Evolutionary conservation across 2,797 vertebrate species (phyloP).

Genomic region (Bradypodion pumilum): DNA sequence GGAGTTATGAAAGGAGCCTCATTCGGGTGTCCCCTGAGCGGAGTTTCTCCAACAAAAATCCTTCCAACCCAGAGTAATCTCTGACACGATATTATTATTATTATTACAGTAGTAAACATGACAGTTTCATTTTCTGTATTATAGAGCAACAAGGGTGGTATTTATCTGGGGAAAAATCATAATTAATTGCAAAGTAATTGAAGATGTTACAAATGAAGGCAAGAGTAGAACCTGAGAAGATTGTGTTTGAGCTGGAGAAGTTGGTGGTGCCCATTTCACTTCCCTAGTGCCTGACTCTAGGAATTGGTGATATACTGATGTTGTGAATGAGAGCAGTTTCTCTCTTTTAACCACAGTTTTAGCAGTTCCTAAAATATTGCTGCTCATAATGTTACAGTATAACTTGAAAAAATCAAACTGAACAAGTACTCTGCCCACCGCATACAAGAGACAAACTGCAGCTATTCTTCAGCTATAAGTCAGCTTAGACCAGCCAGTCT

Average conservation of each 20-base stretch:
- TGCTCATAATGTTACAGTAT: neutral
- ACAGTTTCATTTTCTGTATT: neutral
- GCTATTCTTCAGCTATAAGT: neutral
- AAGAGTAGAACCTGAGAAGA: neutral
- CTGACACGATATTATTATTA: too few relatives aligned
- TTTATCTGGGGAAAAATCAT: constrained; percentile 47
- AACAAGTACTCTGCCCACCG: neutral
- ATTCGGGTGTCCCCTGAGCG: too few relatives aligned
- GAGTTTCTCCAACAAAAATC: too few relatives aligned
- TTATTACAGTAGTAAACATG: neutral
- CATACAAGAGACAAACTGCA: neutral
- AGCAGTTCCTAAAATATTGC: neutral
- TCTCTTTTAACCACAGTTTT: neutral
- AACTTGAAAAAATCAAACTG: neutral
- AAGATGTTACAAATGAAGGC: neutral
- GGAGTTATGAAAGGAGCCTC: too few relatives aligned
- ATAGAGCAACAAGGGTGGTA: neutral
- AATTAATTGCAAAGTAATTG: neutral
- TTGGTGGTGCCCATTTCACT: neutral
- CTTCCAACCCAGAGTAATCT: too few relatives aligned
- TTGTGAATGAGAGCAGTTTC: neutral
- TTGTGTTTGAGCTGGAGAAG: too few relatives aligned
- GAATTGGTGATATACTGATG: neutral
- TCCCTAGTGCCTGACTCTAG: neutral
- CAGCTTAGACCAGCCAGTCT: neutral